Conservation (phyloP, 1,140 invertebrate species). For the Drosophila miranda region DNA sequence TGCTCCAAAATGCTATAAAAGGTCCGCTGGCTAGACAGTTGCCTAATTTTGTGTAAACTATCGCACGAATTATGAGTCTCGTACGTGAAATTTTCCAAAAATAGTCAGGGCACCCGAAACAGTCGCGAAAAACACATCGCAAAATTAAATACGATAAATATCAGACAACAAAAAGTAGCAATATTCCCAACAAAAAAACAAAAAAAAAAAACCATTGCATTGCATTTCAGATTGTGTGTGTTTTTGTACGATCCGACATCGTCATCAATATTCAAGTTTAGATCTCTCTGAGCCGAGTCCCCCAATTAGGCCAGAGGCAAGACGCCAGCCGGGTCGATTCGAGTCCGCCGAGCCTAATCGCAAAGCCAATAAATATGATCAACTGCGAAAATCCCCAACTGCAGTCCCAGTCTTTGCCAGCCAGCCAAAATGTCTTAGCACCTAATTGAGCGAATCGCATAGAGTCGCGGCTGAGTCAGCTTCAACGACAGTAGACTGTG, state of each 20-base stretch:
- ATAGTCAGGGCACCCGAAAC: constrained; percentile 51
- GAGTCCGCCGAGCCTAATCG: constrained; percentile 42
- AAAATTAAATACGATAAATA: constrained; percentile 71
- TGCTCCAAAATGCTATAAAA: constrained; percentile 63
- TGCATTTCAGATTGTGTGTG: constrained; percentile 25
- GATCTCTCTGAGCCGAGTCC: constrained; percentile 26
- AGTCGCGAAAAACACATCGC: constrained; percentile 10
- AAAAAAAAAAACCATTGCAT: constrained; percentile 37
- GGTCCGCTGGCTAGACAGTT: constrained; percentile 73
- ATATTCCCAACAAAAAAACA: constrained; percentile 3
- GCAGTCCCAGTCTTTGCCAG: constrained; percentile 11
- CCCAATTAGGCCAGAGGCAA: constrained; percentile 71
- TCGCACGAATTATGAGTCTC: constrained; percentile 79
- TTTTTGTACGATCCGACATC: constrained; percentile 31
- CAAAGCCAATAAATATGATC: constrained; percentile 70
- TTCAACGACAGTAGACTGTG: neutral
- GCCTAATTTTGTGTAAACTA: constrained; percentile 80
- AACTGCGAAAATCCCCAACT: constrained; percentile 66
- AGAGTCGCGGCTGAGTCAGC: constrained; percentile 56
- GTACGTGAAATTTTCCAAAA: constrained; percentile 74
- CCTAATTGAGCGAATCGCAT: constrained; percentile 63
- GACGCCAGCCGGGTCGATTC: constrained; percentile 27
- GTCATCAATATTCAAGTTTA: constrained; percentile 73
- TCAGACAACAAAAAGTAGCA: constrained; percentile 37
- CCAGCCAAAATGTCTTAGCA: constrained; percentile 69